Percentiles rank a stretch among this genome's conserved stretches.
phyloP scores from a whole-genome alignment of 2,888 invertebrate species.

The Marronus borbonicus region DNA sequence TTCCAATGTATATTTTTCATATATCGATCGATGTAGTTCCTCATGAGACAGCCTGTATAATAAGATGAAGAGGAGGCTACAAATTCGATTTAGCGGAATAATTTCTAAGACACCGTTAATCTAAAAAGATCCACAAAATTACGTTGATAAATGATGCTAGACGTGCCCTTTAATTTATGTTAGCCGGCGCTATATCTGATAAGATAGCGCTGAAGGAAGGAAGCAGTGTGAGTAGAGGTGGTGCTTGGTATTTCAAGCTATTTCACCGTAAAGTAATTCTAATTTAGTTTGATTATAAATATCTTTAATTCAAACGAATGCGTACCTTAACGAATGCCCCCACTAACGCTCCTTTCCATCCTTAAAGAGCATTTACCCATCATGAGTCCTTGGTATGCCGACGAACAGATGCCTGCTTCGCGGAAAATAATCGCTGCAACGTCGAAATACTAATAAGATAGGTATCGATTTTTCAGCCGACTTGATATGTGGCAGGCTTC shows the following conservation, averaged over 20 bases:
- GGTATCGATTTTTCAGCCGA: constrained; percentile 5
- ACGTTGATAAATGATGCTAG: neutral
- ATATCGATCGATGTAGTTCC: too few species aligned
- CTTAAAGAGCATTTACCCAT: too few species aligned
- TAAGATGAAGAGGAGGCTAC: too few species aligned
- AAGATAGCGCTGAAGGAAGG: neutral
- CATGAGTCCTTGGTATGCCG: neutral
- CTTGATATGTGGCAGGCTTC: neutral
- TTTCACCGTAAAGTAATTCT: constrained; percentile 1
- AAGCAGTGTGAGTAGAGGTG: neutral
- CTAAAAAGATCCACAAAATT: neutral
- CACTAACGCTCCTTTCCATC: too few species aligned
- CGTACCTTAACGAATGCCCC: neutral
- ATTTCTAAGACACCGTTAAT: neutral
- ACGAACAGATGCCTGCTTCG: neutral
- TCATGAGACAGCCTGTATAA: too few species aligned
- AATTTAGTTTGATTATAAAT: constrained; percentile 4
- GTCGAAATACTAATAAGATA: constrained; percentile 4
- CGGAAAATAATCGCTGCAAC: constrained; percentile 8
- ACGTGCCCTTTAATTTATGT: neutral
- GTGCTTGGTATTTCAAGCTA: neutral
- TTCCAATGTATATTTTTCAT: too few species aligned
- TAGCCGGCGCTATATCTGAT: neutral
- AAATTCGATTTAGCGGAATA: neutral
- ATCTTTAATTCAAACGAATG: neutral